These are phyloP conservation scores for Hyposoter didymator DNA, from an alignment of 2,888 invertebrate species.

Conservation along the genomic window DNA sequence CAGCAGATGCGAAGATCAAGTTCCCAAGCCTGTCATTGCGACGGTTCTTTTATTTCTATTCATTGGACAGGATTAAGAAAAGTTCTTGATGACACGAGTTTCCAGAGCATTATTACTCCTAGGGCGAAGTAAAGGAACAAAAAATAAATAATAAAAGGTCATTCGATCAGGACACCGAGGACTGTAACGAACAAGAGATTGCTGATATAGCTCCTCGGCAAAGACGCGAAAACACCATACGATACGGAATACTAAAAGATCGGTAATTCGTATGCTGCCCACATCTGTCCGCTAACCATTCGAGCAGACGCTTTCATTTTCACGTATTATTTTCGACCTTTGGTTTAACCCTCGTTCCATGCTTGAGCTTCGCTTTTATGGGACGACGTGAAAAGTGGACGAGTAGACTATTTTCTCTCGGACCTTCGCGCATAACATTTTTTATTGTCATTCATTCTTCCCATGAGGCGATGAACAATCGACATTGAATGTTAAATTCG, in stretches of 20 bases:
- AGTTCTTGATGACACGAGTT: constrained; percentile 5
- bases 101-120: not conserved
- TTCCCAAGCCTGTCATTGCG: no score
- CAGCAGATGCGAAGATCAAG: not conserved
- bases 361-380: not conserved
- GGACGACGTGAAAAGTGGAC: not conserved
- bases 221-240: constrained; percentile 14
- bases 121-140: not conserved
- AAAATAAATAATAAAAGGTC: constrained; percentile 29
- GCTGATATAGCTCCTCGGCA: not conserved
- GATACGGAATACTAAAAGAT: constrained; percentile 11
- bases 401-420: not conserved
- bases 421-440: not conserved
- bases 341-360: constrained; percentile 10
- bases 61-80: constrained; percentile 16
- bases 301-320: constrained; percentile 21
- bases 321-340: constrained; percentile 11
- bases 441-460: not conserved
- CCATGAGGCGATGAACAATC: not conserved
- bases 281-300: constrained; percentile 18
- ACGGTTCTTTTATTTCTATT: not conserved
- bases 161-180: constrained; percentile 5
- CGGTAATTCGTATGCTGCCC: constrained; percentile 27
- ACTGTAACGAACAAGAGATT: constrained; percentile 7
- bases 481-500: not conserved